Percentiles rank a stretch among this genome's conserved stretches.
Evolutionary conservation across 2,797 vertebrate genomes (phyloP).

Genomic region (Anolis apletophallus): DNA sequence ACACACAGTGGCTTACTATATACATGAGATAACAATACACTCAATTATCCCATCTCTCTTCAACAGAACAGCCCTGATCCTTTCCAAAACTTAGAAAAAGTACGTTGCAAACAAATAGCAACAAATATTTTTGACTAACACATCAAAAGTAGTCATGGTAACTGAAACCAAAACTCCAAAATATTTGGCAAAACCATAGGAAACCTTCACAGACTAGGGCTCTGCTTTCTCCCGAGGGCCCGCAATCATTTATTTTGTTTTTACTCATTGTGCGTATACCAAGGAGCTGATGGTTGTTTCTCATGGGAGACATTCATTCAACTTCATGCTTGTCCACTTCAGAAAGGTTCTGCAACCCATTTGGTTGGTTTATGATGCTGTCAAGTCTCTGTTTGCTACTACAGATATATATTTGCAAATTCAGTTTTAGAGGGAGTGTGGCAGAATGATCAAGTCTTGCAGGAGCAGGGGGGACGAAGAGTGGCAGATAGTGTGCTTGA

Average conservation of each 20-base stretch:
- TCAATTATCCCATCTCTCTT: too few species aligned
- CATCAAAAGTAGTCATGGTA: not conserved
- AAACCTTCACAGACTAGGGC: conserved; percentile 48
- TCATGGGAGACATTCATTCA: conserved; percentile 44
- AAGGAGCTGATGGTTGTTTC: conserved; percentile 40
- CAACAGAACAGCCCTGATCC: too few species aligned
- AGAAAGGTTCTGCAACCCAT: conserved; percentile 31
- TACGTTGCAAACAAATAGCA: too few species aligned
- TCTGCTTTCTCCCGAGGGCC: conserved; percentile 49
- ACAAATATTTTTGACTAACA: not conserved
- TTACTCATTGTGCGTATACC: conserved; percentile 38
- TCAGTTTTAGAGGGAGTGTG: conserved; percentile 39
- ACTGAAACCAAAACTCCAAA: not conserved
- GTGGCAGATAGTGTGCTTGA: not conserved
- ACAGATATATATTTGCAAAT: conserved; percentile 30
- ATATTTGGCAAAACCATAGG: conserved; percentile 3
- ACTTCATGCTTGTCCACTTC: conserved; percentile 55
- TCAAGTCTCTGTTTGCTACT: not conserved
- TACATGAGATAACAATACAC: too few species aligned
- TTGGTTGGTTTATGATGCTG: conserved; percentile 35
- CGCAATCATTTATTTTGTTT: conserved; percentile 41
- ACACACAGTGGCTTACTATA: too few species aligned
- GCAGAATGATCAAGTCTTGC: not conserved
- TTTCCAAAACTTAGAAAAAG: too few species aligned
- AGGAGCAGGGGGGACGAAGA: rapidly evolving